These are phyloP conservation scores for Micrasema minimum DNA, from an alignment of 1,140 invertebrate genomes.

Conservation along the genomic window DNA sequence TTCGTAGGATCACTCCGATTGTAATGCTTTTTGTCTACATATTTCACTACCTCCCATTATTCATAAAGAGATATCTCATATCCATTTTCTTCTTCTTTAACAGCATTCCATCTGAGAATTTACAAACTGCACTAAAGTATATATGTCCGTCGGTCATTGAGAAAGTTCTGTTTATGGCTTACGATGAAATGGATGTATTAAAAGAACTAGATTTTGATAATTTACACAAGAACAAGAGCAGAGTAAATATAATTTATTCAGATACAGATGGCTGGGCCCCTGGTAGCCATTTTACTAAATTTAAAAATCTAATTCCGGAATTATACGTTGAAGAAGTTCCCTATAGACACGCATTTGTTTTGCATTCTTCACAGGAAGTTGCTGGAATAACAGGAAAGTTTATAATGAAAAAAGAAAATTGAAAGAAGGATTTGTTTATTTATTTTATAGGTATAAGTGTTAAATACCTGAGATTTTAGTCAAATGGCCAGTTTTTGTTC, in stretches of 20 bases:
- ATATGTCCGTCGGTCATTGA: conserved; percentile 65
- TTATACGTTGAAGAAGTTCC: conserved; percentile 74
- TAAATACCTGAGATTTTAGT: too few species aligned
- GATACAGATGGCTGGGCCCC: conserved; percentile 81
- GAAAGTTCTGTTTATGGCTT: conserved; percentile 70
- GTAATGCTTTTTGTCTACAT: conserved; percentile 70
- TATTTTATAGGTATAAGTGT: too few species aligned
- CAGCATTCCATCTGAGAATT: conserved; percentile 59
- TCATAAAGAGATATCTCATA: conserved; percentile 43
- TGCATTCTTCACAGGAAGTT: conserved; percentile 71
- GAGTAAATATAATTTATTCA: conserved; percentile 82
- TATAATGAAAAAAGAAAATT: conserved; percentile 26
- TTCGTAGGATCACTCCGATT: conserved; percentile 67
- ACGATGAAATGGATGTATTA: conserved; percentile 73
- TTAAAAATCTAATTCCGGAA: conserved; percentile 71
- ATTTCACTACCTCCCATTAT: conserved; percentile 69
- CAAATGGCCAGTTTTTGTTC: too few species aligned
- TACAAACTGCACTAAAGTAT: conserved; percentile 65
- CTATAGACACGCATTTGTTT: conserved; percentile 81
- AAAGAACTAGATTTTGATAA: conserved; percentile 68
- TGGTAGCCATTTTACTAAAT: conserved; percentile 70
- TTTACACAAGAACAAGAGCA: conserved; percentile 64
- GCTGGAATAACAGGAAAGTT: conserved; percentile 67
- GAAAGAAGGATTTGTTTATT: neutral
- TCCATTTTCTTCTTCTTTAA: conserved; percentile 9